A percentile compares a stretch with the other conserved stretches of the same genome.
phyloP scores from a whole-genome alignment of 2,797 vertebrate species.

The Gallinago solitaria region DNA sequence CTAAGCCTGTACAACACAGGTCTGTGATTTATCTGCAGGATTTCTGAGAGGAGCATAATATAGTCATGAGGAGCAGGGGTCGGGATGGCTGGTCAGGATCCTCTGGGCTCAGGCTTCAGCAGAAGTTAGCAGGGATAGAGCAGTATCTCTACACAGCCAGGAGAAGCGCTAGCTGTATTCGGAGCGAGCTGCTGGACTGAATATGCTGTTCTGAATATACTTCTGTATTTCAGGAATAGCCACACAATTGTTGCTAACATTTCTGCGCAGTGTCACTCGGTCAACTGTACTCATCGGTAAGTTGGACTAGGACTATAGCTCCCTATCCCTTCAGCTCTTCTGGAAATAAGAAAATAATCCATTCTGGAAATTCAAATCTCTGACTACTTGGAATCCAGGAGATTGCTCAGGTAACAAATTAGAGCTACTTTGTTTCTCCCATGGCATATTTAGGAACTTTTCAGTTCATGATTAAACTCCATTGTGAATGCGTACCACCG shows the following conservation, averaged over 20 bases:
- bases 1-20: neutral
- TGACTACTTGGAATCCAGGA: neutral
- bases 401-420: slow-evolving; percentile 12
- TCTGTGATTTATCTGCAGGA: neutral
- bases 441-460: slow-evolving; percentile 21
- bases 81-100: neutral
- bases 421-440: neutral
- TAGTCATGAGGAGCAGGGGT: neutral
- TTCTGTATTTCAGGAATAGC: neutral
- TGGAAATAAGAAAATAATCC: slow-evolving; percentile 36
- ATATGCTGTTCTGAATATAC: neutral
- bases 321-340: neutral
- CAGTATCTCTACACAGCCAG: neutral
- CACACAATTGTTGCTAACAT: neutral
- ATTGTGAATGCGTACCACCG: neutral
- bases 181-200: neutral
- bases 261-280: neutral
- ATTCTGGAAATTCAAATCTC: neutral
- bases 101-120: neutral
- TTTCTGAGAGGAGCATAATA: neutral
- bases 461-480: neutral
- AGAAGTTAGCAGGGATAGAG: neutral
- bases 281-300: neutral
- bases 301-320: neutral
- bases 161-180: neutral